Evolutionary conservation across 2,888 invertebrate genomes (phyloP).

Genomic region (Liodrosophila aerea): DNA sequence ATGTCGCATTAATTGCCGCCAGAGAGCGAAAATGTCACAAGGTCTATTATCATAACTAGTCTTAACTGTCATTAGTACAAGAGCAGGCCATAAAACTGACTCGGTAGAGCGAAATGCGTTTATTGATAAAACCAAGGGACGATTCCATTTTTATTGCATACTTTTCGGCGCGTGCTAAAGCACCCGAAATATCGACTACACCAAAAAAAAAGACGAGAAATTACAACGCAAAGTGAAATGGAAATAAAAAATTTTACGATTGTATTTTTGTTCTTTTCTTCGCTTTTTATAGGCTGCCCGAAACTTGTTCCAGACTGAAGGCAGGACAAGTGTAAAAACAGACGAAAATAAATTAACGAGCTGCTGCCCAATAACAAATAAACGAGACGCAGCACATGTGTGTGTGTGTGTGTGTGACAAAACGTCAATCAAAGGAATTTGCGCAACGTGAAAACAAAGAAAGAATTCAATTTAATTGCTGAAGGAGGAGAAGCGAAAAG

Average conservation of each 20-base stretch:
- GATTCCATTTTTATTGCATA: conserved; percentile 43
- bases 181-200: conserved; percentile 15
- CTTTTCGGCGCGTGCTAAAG: conserved; percentile 42
- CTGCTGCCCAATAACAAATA: conserved; percentile 10
- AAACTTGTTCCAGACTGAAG: background rate
- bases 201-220: conserved; percentile 4
- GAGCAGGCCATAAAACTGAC: conserved; percentile 25
- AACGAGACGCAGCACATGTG: conserved; percentile 7
- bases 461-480: conserved; percentile 46
- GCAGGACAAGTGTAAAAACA: conserved; percentile 39
- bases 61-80: conserved; percentile 1
- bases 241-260: conserved; percentile 31
- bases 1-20: conserved; percentile 15
- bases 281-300: conserved; percentile 10
- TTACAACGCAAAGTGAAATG: conserved; percentile 16
- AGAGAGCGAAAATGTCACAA: conserved; percentile 1
- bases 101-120: conserved; percentile 36
- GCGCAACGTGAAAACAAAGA: conserved; percentile 4
- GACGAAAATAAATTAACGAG: conserved; percentile 49
- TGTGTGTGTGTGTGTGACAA: background rate
- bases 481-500: conserved; percentile 22
- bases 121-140: conserved; percentile 51
- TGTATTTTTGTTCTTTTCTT: conserved; percentile 19
- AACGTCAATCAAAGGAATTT: conserved; percentile 45
- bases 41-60: conserved; percentile 18